Base-by-base conservation (phyloP, 2,888 invertebrate genomes). In the Hyles lineata region DNA sequence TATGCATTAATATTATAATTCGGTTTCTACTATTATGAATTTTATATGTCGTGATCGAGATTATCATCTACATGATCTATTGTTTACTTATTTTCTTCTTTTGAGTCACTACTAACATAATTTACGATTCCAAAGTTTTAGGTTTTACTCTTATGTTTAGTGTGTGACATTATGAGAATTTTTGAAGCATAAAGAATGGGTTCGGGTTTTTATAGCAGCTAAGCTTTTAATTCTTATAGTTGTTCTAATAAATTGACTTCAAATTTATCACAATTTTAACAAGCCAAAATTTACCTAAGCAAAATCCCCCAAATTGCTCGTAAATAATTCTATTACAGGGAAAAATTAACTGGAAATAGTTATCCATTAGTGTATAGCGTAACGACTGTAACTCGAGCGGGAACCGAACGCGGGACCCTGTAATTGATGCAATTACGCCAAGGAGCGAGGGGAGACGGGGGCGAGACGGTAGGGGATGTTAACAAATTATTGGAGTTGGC, bases 401-500 rank as follows among this genome's bases (percentile, higher is more conserved):
- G 79, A 76, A 76, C 77, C 76, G 76, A 79, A 79, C 75, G 71
- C 76, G 74, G 76, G 77, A 77, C 79, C 72, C 75, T 75, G 82
- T 89, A 90, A 91, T 91, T 92, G 88, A 89, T 87, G 86, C 87
- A 90, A 92, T 92, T 91, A 91, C 50, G 67, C 43, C 19, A 63
- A 63, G 63, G 63, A 35, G 35, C 17, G 82, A 78, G 81, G 84
- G 82, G 83, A 79, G 75, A 78, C 70, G 73, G 76, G 72, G 77
- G 75, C 71, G 25, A 52, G 29, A 8, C 55, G 23, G 52, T n/a
- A 23, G 23, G 62, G 52, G 32, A 63, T 55, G 63, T 72, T 71
- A 71, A 52, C 62, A 61, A 61, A 61, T 61, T 71, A 61, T 71
- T 71, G 60, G 8, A 25, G 19, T 61, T 61, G 55, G 55, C 32